Evolutionary conservation across 1,140 invertebrate species (phyloP), one percentile per base, ranked within the genome.

Genomic region (Drosophila kikkawai): DNA sequence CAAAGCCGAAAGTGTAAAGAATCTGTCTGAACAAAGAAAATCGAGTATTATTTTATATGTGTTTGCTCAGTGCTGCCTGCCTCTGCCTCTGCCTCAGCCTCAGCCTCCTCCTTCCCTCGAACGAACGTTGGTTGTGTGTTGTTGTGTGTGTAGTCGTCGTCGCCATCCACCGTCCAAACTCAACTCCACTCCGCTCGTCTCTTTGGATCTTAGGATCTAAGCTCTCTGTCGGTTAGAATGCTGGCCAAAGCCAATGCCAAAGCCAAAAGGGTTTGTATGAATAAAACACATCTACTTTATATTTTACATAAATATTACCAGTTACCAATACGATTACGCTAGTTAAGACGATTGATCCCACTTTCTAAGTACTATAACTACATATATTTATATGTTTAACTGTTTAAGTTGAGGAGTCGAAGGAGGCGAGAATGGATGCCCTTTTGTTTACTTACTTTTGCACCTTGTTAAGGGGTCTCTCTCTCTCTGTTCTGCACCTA

Each of bases 21-120:
- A 67, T 47, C 19, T 29, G 36, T 63, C 67, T 78, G 67, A 67
- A 45, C 56, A 48, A 79, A 60, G 60, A 75, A 75, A 85, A 85
- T 90, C 85, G 81, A 81, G 85, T 86, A 77, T 88, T 79, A 82
- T 90, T 90, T 82, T 85, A 82, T 85, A 82, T 90, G 86, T 90
- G 82, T 90, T 80, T 90, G 85, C 82, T 90, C 86, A 90, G 85
- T 83, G 81, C 82, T 84, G 75, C 70, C 50, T 53, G 50, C 53
- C 51, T 37, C 34, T 55, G 51, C 51, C 48, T 51, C 50, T 34
- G 50, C 48, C 48, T 51, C 50, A 8, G 48, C 26, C 45, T 48
- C 45, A 13, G 47, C 47, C 51, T 55, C 65, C 75, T 75, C 71
- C 71, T 59, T 26, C 64, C 74, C 75, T 76, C 61, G 26, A 71